phyloP scores from a whole-genome alignment of 2,113 vertebrate species.

The Podiceps cristatus region DNA sequence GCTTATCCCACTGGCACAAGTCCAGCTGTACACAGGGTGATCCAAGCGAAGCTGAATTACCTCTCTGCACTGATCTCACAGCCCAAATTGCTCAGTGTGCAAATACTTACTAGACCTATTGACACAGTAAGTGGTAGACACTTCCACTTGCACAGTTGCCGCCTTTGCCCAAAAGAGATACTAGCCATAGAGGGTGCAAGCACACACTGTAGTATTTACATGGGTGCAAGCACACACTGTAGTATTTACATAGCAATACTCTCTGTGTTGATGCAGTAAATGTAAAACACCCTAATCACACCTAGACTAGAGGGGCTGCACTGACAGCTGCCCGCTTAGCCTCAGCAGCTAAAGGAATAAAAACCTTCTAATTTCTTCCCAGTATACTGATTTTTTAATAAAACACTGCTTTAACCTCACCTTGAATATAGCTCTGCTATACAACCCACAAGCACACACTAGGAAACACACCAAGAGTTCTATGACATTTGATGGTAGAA shows the following conservation, averaged over 20 bases:
- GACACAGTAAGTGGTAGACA: neutral
- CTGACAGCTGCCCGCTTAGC: neutral
- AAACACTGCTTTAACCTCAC: neutral
- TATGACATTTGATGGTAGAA: neutral
- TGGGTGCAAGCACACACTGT: neutral
- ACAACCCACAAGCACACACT: fast-evolving
- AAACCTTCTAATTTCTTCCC: neutral
- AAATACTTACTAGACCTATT: neutral
- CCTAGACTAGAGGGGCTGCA: neutral
- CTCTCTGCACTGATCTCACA: neutral
- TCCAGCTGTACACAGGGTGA: neutral
- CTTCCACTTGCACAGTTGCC: neutral
- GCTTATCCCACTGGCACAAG: neutral
- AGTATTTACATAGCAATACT: neutral
- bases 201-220: neutral
- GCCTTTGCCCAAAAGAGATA: neutral
- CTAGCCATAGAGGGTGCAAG: neutral
- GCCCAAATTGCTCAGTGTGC: neutral
- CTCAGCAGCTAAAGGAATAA: neutral
- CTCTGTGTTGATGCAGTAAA: neutral
- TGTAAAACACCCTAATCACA: neutral
- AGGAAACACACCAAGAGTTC: neutral
- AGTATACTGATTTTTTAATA: neutral
- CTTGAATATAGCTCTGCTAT: neutral
- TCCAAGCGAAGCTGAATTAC: neutral